phyloP scores from a whole-genome alignment of 2,797 vertebrate species.

The Garrulus glandarius region DNA sequence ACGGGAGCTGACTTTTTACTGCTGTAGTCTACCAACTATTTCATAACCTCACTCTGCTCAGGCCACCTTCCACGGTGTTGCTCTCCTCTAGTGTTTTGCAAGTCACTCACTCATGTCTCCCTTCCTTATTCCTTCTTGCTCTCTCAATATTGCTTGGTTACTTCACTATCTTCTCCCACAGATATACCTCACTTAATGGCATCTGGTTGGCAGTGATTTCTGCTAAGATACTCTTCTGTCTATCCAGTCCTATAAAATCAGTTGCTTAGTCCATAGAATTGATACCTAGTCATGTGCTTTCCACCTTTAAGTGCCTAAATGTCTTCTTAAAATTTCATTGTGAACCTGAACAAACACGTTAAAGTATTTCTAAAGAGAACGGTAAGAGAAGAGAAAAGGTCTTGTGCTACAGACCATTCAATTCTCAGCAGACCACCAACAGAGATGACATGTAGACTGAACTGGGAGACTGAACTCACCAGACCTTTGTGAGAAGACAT shows the following conservation, averaged over 20 bases:
- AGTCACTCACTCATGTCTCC: neutral
- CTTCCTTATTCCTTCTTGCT: neutral
- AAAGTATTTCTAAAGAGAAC: neutral
- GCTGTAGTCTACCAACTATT: neutral
- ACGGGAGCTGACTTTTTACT: neutral
- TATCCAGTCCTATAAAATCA: neutral
- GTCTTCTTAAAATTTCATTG: neutral
- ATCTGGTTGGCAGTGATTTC: neutral
- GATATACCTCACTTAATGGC: neutral
- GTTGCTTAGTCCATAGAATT: neutral
- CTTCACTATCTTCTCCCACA: neutral
- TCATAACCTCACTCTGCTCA: neutral
- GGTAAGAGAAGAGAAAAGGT: neutral
- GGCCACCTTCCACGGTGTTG: neutral
- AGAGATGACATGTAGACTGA: neutral
- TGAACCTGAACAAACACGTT: neutral
- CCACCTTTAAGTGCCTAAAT: neutral
- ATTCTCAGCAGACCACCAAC: neutral
- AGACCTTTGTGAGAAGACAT: neutral
- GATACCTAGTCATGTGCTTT: neutral
- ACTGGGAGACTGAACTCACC: neutral
- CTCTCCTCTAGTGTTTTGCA: neutral
- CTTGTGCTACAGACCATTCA: neutral
- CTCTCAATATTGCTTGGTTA: neutral
- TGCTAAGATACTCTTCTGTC: neutral